phyloP scores from a whole-genome alignment of 2,888 invertebrate species.

The Pollenia griseotomentosa region DNA sequence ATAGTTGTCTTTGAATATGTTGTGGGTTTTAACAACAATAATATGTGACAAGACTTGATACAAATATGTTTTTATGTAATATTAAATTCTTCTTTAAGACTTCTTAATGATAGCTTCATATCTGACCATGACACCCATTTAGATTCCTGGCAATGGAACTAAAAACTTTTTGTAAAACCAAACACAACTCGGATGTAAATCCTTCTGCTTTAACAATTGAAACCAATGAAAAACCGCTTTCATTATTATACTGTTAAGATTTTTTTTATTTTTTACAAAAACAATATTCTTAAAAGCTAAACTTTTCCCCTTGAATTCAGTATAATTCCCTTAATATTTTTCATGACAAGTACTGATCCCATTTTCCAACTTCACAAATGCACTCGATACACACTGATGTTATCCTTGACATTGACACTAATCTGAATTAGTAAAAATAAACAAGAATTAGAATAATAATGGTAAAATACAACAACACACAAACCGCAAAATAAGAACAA shows the following conservation, averaged over 20 bases:
- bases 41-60: too few relatives aligned
- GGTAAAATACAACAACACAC: conserved; percentile 62
- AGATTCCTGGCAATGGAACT: too few relatives aligned
- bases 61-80: too few relatives aligned
- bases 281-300: background rate
- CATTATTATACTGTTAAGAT: background rate
- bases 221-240: background rate
- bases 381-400: conserved; percentile 52
- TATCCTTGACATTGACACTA: conserved; percentile 74
- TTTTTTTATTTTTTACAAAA: background rate
- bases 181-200: too few relatives aligned
- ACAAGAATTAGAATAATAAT: conserved; percentile 71
- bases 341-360: conserved; percentile 15
- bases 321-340: background rate
- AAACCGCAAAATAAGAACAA: conserved; percentile 48
- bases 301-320: background rate
- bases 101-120: too few relatives aligned
- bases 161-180: too few relatives aligned
- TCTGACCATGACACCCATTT: too few relatives aligned
- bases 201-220: background rate
- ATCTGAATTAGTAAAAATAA: conserved; percentile 69
- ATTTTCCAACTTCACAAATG: conserved; percentile 6
- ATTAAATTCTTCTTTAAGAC: too few relatives aligned
- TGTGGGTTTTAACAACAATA: too few relatives aligned
- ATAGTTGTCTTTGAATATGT: too few relatives aligned